Conservation (phyloP, 2,888 invertebrate genomes). For the Hybos culiciformis region DNA sequence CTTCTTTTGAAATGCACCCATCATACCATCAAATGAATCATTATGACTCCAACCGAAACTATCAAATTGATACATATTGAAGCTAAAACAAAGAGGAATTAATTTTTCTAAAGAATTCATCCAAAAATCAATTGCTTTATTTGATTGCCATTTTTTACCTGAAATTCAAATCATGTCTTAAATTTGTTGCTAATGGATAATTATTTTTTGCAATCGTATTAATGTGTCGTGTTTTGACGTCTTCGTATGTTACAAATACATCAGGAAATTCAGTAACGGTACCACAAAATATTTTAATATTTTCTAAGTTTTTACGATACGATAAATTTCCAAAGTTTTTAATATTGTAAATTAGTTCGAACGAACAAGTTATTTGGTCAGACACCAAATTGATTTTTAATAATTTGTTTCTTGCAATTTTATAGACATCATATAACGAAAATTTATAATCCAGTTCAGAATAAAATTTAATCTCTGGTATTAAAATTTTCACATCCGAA, state of each 20-base stretch:
- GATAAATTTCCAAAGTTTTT: slow-evolving; percentile 24
- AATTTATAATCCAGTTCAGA: background rate
- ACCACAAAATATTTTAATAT: slow-evolving; percentile 27
- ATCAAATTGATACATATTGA: slow-evolving; percentile 31
- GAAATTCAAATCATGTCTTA: slow-evolving; percentile 35
- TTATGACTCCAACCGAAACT: slow-evolving; percentile 43
- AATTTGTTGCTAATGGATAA: slow-evolving; percentile 28
- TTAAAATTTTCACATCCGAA: slow-evolving; percentile 22
- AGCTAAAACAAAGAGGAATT: slow-evolving; percentile 18
- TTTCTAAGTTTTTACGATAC: slow-evolving; percentile 28
- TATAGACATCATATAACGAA: slow-evolving; percentile 26
- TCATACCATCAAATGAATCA: slow-evolving; percentile 43
- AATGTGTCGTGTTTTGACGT: slow-evolving; percentile 29
- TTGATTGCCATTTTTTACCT: no score
- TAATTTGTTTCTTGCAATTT: slow-evolving; percentile 22
- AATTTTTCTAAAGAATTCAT: background rate
- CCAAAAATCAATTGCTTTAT: background rate
- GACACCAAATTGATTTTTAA: slow-evolving; percentile 18
- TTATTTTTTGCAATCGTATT: slow-evolving; percentile 37
- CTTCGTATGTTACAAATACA: slow-evolving; percentile 30
- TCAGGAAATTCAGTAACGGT: slow-evolving; percentile 33
- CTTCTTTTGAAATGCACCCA: slow-evolving; percentile 42
- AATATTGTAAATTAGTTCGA: slow-evolving; percentile 18
- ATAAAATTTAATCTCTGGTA: slow-evolving; percentile 22
- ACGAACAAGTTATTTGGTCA: slow-evolving; percentile 9